Percentiles rank a stretch among this genome's conserved stretches.
Conservation (phyloP, 1,140 invertebrate species). For the Drosophila truncata region DNA sequence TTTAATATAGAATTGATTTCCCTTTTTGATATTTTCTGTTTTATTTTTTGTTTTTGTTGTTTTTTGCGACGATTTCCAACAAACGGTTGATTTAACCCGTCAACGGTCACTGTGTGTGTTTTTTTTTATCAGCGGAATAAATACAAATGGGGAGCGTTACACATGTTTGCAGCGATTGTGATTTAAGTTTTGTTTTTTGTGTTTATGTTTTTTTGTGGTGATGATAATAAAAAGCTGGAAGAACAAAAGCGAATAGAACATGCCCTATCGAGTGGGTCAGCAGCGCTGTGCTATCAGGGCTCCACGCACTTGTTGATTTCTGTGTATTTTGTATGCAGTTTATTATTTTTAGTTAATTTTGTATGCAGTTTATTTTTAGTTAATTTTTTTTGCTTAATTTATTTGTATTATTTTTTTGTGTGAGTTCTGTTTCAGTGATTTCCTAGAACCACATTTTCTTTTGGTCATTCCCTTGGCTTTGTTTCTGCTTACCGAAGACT, state of each 20-base stretch:
- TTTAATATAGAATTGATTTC: constrained; percentile 11
- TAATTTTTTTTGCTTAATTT: background rate
- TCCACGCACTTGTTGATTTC: constrained; percentile 69
- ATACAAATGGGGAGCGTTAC: constrained; percentile 34
- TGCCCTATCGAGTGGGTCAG: constrained; percentile 35
- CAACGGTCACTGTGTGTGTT: constrained; percentile 7
- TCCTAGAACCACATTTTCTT: constrained; percentile 23
- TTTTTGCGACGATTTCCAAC: constrained; percentile 3
- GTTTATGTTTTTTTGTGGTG: constrained; percentile 28
- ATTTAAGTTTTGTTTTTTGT: constrained; percentile 8
- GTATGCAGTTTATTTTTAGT: constrained; percentile 7
- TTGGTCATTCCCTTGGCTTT: constrained; percentile 35
- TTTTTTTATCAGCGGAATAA: constrained; percentile 38
- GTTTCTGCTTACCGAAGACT: constrained; percentile 16
- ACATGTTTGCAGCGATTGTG: constrained; percentile 42
- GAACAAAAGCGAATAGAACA: constrained; percentile 19
- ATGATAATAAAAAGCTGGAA: constrained; percentile 29
- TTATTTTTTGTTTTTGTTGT: background rate
- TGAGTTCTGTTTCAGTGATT: constrained; percentile 4
- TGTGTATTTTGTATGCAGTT: constrained; percentile 2
- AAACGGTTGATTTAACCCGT: constrained; percentile 26
- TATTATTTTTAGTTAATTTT: no score
- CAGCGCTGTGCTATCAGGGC: constrained; percentile 14
- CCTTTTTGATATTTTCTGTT: background rate
- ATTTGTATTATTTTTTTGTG: background rate